phyloP scores from a whole-genome alignment of 2,888 invertebrate genomes.

The Trissoscelio sp. region DNA sequence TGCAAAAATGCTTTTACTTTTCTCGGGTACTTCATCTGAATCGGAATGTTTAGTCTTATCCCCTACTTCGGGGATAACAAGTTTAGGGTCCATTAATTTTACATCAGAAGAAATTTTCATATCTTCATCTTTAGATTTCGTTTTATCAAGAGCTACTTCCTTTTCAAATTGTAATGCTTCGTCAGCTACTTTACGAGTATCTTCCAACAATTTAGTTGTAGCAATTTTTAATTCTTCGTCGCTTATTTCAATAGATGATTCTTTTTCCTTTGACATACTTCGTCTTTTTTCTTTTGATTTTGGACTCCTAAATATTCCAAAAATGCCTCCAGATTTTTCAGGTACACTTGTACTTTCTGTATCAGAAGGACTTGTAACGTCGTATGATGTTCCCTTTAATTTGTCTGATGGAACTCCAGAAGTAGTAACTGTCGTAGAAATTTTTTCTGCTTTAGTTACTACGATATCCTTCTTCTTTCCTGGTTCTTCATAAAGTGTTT shows the following conservation, averaged over 20 bases:
- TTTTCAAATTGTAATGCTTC: neutral
- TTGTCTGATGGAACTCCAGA: conserved; percentile 62
- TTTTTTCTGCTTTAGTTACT: conserved; percentile 36
- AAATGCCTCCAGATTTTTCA: conserved; percentile 76
- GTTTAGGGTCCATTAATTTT: neutral
- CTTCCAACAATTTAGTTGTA: conserved; percentile 75
- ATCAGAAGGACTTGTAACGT: conserved; percentile 24
- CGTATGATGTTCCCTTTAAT: conserved; percentile 62
- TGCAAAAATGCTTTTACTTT: conserved; percentile 56
- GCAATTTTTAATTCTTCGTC: conserved; percentile 77
- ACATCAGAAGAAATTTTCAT: neutral
- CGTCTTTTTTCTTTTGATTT: conserved; percentile 75
- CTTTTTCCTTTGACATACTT: conserved; percentile 78
- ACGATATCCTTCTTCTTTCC: neutral
- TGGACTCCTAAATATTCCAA: conserved; percentile 79
- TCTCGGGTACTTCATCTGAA: conserved; percentile 9
- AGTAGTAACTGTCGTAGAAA: conserved; percentile 49
- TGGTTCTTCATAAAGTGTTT: conserved; percentile 10
- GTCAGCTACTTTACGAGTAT: conserved; percentile 74
- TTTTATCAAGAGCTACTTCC: neutral
- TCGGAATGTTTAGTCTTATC: conserved; percentile 24
- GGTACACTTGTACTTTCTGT: conserved; percentile 54
- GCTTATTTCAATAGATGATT: conserved; percentile 77
- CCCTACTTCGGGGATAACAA: neutral
- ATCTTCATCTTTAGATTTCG: neutral